Conservation (phyloP, 2,113 vertebrate species). For the Balaeniceps rex region DNA sequence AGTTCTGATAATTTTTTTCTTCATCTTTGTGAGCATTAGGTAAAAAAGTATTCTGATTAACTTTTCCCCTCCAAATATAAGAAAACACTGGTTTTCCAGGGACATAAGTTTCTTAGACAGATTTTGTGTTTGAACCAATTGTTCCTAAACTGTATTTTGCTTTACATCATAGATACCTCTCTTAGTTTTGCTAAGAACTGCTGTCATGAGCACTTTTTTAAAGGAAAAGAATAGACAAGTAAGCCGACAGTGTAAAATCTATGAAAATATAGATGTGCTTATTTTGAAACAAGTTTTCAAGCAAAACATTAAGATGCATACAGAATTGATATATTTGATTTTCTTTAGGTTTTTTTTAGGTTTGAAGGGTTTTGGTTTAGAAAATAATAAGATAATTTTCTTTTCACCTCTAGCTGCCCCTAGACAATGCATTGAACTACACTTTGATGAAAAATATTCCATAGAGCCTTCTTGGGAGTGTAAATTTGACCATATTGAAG, state of each 20-base stretch:
- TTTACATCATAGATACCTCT: not conserved
- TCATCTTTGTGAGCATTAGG: not conserved
- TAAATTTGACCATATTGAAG: constrained; percentile 99
- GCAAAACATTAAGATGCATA: not conserved
- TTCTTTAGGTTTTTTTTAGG: not conserved
- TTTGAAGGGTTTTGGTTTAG: not conserved
- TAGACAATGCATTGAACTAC: constrained; percentile 96
- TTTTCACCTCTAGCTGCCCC: constrained; percentile 83
- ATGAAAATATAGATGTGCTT: not conserved
- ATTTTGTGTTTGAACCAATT: not conserved
- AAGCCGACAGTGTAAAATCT: not conserved
- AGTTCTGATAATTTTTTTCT: not conserved
- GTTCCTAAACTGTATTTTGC: not conserved
- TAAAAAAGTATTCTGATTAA: not conserved
- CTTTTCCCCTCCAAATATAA: rapidly evolving
- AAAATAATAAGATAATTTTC: not conserved
- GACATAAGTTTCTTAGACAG: not conserved
- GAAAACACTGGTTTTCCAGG: not conserved
- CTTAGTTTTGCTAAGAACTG: not conserved
- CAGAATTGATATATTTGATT: not conserved
- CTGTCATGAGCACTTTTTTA: not conserved
- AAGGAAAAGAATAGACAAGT: not conserved
- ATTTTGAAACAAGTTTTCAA: not conserved
- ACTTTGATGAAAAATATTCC: constrained; percentile 97
- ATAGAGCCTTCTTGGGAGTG: constrained; percentile 99